These are phyloP conservation scores for Notothenia coriiceps DNA, from an alignment of 2,113 vertebrate genomes.

Conservation along the genomic window DNA sequence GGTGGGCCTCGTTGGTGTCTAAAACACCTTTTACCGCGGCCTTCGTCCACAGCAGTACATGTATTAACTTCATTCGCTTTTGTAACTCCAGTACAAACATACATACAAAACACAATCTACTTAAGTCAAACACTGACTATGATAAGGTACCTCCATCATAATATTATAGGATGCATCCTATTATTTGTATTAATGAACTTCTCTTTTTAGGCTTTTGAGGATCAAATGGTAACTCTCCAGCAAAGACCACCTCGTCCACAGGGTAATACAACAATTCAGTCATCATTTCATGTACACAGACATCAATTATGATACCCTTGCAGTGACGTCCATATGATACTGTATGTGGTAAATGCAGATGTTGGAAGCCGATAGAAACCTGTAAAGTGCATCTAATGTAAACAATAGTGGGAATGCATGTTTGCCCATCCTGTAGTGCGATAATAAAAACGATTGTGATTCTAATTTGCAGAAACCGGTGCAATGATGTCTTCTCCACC, in stretches of 20 bases:
- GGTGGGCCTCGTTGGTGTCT: too few species aligned
- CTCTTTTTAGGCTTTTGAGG: slow-evolving; percentile 75
- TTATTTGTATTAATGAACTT: background rate
- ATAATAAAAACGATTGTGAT: background rate
- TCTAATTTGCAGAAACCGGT: background rate
- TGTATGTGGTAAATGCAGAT: background rate
- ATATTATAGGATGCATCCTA: too few species aligned
- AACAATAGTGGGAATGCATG: background rate
- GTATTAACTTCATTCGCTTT: too few species aligned
- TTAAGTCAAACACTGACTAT: too few species aligned
- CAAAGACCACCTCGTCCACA: accelerated
- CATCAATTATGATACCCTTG: background rate
- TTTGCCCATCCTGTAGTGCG: background rate
- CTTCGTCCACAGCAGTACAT: too few species aligned
- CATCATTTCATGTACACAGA: background rate
- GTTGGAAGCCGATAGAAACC: background rate
- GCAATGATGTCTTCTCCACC: background rate
- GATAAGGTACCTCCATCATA: too few species aligned
- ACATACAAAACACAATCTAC: too few species aligned
- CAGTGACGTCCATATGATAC: background rate
- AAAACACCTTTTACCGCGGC: too few species aligned
- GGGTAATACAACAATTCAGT: slow-evolving; percentile 30
- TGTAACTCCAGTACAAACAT: too few species aligned
- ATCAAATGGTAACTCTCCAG: background rate
- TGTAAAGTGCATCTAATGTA: background rate